These are phyloP conservation scores for Intellagama lesueurii DNA, from an alignment of 2,797 vertebrate genomes.

Conservation along the genomic window DNA sequence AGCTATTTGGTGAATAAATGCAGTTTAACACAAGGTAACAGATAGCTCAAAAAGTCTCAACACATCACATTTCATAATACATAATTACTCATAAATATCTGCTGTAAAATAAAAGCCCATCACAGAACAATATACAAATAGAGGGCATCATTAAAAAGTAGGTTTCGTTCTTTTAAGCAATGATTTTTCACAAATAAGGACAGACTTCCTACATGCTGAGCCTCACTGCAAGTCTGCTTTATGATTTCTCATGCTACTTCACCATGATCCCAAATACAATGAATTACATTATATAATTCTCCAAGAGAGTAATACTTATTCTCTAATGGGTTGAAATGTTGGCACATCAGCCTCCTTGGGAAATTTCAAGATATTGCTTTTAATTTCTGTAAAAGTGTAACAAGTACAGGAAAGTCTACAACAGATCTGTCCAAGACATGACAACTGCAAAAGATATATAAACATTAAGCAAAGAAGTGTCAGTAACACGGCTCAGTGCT, in stretches of 20 bases:
- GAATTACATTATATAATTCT: slow-evolving; percentile 14
- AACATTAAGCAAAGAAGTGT: slow-evolving; percentile 58
- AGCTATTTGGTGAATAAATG: slow-evolving; percentile 63
- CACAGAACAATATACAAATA: slow-evolving; percentile 70
- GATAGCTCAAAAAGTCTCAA: slow-evolving; percentile 62
- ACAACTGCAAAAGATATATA: slow-evolving; percentile 58
- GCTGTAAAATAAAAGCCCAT: slow-evolving; percentile 63
- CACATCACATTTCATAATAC: slow-evolving; percentile 65
- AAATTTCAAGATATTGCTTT: slow-evolving; percentile 71
- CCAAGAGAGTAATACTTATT: slow-evolving; percentile 39
- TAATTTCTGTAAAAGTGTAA: slow-evolving; percentile 49
- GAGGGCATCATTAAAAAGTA: slow-evolving; percentile 65
- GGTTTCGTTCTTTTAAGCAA: slow-evolving; percentile 35
- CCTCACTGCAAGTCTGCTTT: slow-evolving; percentile 47
- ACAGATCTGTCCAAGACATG: slow-evolving; percentile 34
- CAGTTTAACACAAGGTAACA: slow-evolving; percentile 59
- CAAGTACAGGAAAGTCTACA: slow-evolving; percentile 44
- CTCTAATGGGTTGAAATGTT: slow-evolving; percentile 22
- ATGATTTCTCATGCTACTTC: slow-evolving; percentile 62
- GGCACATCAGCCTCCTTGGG: slow-evolving; percentile 38
- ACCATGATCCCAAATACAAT: slow-evolving; percentile 43
- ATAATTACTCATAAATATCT: slow-evolving; percentile 63
- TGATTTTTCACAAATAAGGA: slow-evolving; percentile 64
- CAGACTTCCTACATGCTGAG: slow-evolving; percentile 55
- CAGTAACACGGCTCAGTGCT: slow-evolving; percentile 59